A percentile compares a stretch with the other conserved stretches of the same genome.
Evolutionary conservation across 2,888 invertebrate genomes (phyloP).

Genomic region (Nebria brevicollis): DNA sequence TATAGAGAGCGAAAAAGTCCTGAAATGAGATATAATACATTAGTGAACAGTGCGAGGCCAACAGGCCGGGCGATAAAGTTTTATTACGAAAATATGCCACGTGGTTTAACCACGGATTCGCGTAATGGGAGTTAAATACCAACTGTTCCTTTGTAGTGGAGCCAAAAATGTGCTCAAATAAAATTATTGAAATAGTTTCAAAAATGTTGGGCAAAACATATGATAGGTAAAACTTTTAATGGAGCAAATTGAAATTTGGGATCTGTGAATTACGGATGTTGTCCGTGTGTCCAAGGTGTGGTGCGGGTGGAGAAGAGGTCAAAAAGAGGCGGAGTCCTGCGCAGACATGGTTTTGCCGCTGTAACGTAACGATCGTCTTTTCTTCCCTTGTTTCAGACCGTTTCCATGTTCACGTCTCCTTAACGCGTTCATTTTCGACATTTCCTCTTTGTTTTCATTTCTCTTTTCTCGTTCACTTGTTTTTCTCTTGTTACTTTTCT

Average conservation of each 20-base stretch:
- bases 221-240: too few relatives aligned
- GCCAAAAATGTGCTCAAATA: too few relatives aligned
- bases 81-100: slow-evolving; percentile 21
- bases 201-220: too few relatives aligned
- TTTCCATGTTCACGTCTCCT: background rate
- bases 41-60: background rate
- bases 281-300: background rate
- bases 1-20: background rate
- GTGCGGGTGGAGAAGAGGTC: background rate
- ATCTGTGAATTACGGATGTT: background rate
- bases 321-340: slow-evolving; percentile 22
- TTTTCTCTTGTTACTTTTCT: background rate
- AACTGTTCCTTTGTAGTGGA: background rate
- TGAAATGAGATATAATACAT: background rate
- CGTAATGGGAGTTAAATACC: slow-evolving; percentile 9
- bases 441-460: background rate
- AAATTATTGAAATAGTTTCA: too few relatives aligned
- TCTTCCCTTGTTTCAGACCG: slow-evolving; percentile 7
- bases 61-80: slow-evolving; percentile 3
- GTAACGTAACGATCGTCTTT: slow-evolving; percentile 43
- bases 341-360: slow-evolving; percentile 17
- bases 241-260: too few relatives aligned
- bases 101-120: slow-evolving; percentile 17
- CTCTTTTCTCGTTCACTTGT: background rate
- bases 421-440: background rate